phyloP scores from a whole-genome alignment of 2,113 vertebrate genomes.

The Cichladusa arquata region DNA sequence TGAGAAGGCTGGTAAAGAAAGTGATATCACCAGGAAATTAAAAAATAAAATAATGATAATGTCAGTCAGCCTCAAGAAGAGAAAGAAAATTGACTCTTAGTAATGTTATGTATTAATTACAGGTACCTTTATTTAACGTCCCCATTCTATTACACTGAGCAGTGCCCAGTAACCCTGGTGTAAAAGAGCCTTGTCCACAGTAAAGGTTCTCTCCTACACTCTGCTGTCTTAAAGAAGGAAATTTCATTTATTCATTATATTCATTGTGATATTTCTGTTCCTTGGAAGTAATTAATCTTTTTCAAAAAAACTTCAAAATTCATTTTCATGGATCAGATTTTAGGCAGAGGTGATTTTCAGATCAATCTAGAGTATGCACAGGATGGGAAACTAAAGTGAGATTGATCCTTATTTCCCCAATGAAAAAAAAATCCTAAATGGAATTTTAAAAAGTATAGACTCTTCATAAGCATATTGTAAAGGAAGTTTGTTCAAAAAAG shows the following conservation, averaged over 20 bases:
- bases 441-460: not conserved
- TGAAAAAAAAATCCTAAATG: not conserved
- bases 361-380: not conserved
- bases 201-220: not conserved
- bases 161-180: not conserved
- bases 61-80: not conserved
- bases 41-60: conserved; percentile 58
- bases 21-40: conserved; percentile 57
- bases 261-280: not conserved
- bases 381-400: not conserved
- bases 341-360: not conserved
- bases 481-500: not conserved
- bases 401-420: not conserved
- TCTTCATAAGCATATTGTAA: not conserved
- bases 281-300: not conserved
- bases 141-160: not conserved
- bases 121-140: not conserved
- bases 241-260: not conserved
- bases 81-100: conserved; percentile 50
- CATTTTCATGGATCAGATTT: not conserved
- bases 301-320: not conserved
- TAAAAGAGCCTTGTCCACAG: not conserved
- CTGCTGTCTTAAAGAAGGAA: not conserved
- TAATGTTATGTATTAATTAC: conserved; percentile 56
- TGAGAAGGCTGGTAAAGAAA: not conserved